These are phyloP conservation scores for Saxicola maurus DNA, from an alignment of 2,797 vertebrate genomes.

Conservation along the genomic window DNA sequence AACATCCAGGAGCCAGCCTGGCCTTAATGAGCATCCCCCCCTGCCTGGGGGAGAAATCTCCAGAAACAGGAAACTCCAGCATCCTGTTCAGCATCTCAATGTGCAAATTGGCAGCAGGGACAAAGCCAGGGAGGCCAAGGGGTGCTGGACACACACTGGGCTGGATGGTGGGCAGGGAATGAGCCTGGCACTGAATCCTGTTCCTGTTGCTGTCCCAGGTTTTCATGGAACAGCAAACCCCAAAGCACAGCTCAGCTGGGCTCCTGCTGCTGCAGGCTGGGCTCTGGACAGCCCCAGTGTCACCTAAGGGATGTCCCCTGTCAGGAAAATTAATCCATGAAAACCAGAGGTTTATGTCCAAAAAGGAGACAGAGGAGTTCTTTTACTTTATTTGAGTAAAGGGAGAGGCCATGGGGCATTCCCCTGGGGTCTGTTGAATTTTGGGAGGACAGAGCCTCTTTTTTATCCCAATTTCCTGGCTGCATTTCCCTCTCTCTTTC, in stretches of 20 bases:
- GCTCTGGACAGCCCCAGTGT: neutral
- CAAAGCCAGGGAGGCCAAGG: neutral
- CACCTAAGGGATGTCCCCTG: neutral
- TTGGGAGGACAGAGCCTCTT: no score
- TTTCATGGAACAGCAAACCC: neutral
- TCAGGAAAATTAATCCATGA: no score
- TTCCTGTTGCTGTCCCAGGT: neutral
- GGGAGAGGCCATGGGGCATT: no score
- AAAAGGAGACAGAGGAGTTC: no score
- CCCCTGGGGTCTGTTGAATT: no score
- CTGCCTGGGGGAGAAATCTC: neutral
- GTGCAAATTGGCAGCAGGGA: neutral
- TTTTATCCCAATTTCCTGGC: no score
- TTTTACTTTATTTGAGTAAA: no score
- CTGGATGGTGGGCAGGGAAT: neutral
- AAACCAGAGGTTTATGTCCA: no score
- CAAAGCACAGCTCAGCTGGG: neutral
- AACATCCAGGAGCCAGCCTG: neutral
- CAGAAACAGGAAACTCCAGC: slow-evolving; percentile 35
- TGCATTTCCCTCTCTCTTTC: no score
- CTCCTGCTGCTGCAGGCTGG: neutral
- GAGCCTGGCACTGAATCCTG: neutral
- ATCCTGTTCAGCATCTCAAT: slow-evolving; percentile 28
- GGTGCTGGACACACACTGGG: neutral
- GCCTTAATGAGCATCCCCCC: neutral